A percentile compares a stretch with the other conserved stretches of the same genome.
Conservation (phyloP, 2,113 vertebrate species). For the Uria aalge region DNA sequence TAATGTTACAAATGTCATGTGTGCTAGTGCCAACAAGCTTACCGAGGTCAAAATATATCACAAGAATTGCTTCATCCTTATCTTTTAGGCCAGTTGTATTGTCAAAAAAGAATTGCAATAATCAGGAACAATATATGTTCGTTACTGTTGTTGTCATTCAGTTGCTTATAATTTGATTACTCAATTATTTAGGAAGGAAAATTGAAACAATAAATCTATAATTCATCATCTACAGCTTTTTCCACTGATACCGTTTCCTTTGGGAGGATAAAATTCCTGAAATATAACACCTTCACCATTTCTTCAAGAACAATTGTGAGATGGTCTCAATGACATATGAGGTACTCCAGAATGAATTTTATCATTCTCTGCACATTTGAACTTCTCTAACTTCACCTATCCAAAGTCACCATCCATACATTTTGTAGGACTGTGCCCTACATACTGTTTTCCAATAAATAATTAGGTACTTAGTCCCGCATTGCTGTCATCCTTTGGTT, state of each 20-base stretch:
- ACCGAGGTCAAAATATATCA: neutral
- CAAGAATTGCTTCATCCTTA: neutral
- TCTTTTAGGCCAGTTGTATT: neutral
- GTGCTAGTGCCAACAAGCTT: neutral
- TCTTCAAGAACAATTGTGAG: neutral
- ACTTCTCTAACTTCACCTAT: neutral
- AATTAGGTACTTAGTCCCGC: neutral
- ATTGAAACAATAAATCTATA: neutral
- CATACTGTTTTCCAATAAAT: neutral
- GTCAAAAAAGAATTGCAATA: neutral
- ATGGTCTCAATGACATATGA: neutral
- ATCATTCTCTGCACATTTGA: neutral
- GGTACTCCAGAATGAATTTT: neutral
- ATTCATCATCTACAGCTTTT: neutral
- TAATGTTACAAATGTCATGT: neutral
- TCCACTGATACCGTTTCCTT: neutral
- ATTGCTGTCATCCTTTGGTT: neutral
- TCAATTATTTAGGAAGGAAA: neutral
- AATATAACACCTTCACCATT: neutral
- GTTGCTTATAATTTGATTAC: neutral
- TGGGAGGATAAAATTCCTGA: neutral
- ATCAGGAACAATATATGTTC: neutral
- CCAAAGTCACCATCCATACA: neutral
- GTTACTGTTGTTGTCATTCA: neutral
- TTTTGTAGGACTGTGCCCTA: neutral